A percentile compares a stretch with the other conserved stretches of the same genome.
These are phyloP conservation scores for Epicampocera succincta DNA, from an alignment of 2,888 invertebrate genomes.

Conservation along the genomic window DNA sequence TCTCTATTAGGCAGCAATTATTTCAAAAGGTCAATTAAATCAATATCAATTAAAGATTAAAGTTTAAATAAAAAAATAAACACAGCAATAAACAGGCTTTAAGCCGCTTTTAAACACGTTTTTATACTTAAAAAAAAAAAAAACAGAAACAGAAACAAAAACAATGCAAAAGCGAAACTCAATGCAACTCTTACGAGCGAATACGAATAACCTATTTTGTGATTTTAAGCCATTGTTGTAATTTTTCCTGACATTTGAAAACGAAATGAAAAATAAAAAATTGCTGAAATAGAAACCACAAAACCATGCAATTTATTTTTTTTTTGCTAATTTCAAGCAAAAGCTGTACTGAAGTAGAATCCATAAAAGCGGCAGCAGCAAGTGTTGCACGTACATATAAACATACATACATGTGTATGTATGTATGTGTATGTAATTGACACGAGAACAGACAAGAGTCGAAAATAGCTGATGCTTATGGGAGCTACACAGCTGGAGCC, in stretches of 20 bases:
- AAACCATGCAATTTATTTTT: not conserved
- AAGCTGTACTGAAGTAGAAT: conserved; percentile 21
- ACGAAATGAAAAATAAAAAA: conserved; percentile 26
- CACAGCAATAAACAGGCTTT: conserved; percentile 42
- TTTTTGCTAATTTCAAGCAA: conserved; percentile 14
- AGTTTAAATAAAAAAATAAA: conserved; percentile 30
- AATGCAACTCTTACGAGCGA: not conserved
- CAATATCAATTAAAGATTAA: conserved; percentile 52
- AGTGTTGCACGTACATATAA: conserved; percentile 37
- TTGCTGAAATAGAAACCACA: conserved; percentile 2
- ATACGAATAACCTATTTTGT: conserved; percentile 62
- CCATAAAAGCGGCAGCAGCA: conserved; percentile 22
- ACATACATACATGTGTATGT: too few relatives aligned
- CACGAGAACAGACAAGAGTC: not conserved
- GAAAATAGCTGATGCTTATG: not conserved
- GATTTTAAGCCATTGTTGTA: conserved; percentile 49
- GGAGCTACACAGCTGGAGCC: not conserved
- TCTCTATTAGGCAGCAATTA: conserved; percentile 14
- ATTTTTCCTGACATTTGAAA: conserved; percentile 68
- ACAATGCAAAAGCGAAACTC: conserved; percentile 18
- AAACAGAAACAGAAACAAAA: too few relatives aligned
- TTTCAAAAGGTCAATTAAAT: conserved; percentile 61
- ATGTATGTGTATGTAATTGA: not conserved
- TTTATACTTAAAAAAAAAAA: conserved; percentile 26
- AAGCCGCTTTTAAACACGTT: conserved; percentile 59